Conservation (phyloP, 2,113 vertebrate genomes). For the Atractosteus spatula region DNA sequence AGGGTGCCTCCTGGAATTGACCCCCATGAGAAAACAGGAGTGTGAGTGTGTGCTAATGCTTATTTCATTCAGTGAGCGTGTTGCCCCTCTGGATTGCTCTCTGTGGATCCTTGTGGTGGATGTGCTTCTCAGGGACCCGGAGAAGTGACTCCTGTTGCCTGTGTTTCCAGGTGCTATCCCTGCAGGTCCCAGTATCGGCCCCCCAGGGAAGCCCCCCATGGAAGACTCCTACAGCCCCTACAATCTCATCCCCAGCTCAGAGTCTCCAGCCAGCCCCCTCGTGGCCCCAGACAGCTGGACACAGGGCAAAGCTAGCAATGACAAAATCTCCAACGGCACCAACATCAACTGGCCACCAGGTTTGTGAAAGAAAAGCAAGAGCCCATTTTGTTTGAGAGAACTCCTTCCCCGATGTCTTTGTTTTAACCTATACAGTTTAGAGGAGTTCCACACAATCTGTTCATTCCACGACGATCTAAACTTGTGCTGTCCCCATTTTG, state of each 20-base stretch:
- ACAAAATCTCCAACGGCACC: slow-evolving; percentile 93
- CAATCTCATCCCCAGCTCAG: slow-evolving; percentile 85
- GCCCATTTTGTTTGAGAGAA: no score
- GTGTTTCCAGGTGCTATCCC: slow-evolving; percentile 80
- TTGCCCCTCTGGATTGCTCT: no score
- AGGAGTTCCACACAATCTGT: no score
- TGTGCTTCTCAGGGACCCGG: neutral
- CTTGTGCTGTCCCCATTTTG: no score
- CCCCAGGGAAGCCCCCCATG: slow-evolving; percentile 84
- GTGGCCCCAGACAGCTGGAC: slow-evolving; percentile 93
- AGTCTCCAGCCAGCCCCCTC: slow-evolving; percentile 87
- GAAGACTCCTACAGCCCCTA: slow-evolving; percentile 94
- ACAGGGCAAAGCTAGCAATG: slow-evolving; percentile 88
- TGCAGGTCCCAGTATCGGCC: slow-evolving; percentile 83
- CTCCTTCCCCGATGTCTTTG: neutral
- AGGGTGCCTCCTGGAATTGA: no score
- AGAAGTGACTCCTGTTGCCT: neutral
- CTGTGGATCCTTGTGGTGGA: no score
- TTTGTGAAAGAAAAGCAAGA: slow-evolving; percentile 37
- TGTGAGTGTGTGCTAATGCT: no score
- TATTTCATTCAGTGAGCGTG: no score
- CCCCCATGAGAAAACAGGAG: no score
- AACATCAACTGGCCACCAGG: slow-evolving; percentile 98
- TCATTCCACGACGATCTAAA: no score
- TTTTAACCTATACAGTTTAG: neutral